phyloP scores from a whole-genome alignment of 2,888 invertebrate genomes.

The Clepsis dumicolana region DNA sequence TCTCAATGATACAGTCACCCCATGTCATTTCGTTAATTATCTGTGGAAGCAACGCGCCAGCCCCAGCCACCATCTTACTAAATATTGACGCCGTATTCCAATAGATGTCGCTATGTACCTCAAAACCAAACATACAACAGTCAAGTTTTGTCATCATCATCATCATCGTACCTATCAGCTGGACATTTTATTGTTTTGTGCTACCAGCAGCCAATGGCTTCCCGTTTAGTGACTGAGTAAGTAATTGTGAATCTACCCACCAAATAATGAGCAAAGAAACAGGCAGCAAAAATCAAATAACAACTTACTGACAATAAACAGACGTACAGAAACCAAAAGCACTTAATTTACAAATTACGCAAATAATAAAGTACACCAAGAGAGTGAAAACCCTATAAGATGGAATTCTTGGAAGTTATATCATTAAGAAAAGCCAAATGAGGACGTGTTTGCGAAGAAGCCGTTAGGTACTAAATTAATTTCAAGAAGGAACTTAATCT shows the following conservation, averaged over 20 bases:
- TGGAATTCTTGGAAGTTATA: slow-evolving; percentile 7
- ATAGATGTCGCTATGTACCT: slow-evolving; percentile 1
- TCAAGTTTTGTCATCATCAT: too few relatives aligned
- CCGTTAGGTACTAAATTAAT: slow-evolving; percentile 9
- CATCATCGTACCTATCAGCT: too few relatives aligned
- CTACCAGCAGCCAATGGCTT: too few relatives aligned
- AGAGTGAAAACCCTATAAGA: not conserved
- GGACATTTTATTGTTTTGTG: too few relatives aligned
- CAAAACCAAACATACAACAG: not conserved
- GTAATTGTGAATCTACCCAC: not conserved
- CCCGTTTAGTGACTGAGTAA: too few relatives aligned
- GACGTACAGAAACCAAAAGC: not conserved
- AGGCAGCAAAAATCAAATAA: not conserved
- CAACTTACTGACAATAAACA: not conserved
- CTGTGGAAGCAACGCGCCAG: not conserved
- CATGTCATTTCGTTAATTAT: not conserved
- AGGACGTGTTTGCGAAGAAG: slow-evolving; percentile 15
- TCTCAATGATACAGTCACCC: too few relatives aligned
- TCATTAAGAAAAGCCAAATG: slow-evolving; percentile 11
- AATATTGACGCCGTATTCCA: not conserved
- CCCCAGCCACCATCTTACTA: not conserved
- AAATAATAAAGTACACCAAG: not conserved
- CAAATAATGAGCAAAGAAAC: not conserved
- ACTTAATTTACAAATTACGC: not conserved
- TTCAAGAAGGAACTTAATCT: slow-evolving; percentile 14